Evolutionary conservation across 37 sponge, comb jelly and placozoan genomes (phyloP), one percentile per base, ranked within the genome.

Genomic region (Dysidea cf. avara): DNA sequence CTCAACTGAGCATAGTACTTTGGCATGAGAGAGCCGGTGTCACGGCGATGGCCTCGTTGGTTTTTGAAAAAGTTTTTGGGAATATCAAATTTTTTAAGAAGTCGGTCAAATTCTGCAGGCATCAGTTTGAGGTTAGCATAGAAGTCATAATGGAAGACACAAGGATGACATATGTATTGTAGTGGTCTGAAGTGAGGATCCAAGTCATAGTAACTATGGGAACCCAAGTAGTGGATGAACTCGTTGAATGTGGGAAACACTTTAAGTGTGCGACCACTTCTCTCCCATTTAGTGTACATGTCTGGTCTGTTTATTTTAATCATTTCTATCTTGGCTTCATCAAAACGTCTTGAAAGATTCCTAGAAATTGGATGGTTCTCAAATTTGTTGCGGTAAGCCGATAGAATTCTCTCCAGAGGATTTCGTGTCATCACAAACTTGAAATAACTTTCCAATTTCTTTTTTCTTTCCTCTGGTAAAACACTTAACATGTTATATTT

Each of bases 151-250:
- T 53, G 31, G 0, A 80, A 50, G 0, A 68, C 46, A 53, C 87
- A 86, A 24, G 87, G 87, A 48, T 75, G 76, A 26, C 87, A 86
- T 2, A 86, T 40, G 50, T 86, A 62, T 12, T 75, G 34, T 4
- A 74, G 26, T 7, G 81, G 70, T 53, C 39, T 37, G 53, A 86
- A 80, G 60, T 86, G 87, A n/a, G 66, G 69, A 50, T 86, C 69
- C 1, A 75, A 53, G 0, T 74, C 57, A 0, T 37, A 16, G 17
- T 17, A 1, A 22, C 67, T 50, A 6, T 61, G 61, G 32, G 78
- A 58, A 0, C 68, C 17, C 0, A 74, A 4, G 40, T 68, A 79
- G 32, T 46, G 51, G 1, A 73, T 38, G 30, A 68, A 85, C 31
- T 85, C 75, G 11, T 26, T 39, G 38, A 86, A 86, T 12, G 80